Base-by-base conservation (phyloP, 2,113 vertebrate genomes). In the Gasterosteus nipponicus region DNA sequence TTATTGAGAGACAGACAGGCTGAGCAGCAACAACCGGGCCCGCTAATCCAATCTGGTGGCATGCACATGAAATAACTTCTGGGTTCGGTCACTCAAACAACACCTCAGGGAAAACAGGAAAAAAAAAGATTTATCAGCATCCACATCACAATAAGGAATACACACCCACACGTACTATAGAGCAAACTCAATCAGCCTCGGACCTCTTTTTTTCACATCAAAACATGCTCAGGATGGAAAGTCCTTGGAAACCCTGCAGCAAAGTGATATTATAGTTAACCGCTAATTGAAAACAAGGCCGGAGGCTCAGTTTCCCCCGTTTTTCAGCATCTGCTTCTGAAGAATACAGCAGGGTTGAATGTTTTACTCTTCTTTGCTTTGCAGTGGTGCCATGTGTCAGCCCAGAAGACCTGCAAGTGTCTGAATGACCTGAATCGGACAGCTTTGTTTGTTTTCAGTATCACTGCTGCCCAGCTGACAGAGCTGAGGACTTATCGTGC, bases 11-110 rank as follows among this genome's bases (percentile, higher is more conserved):
- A 85, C 77, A 75, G 69, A 80, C 66, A 42, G 69, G 42, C 79
- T 66, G 73, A 86, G 69, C 7, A 38, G 56, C 73, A 75, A 72
- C 56, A 19, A 56, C 57, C 19, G 14, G 61, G 44, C 42, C 62
- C 12, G 19, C 61, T 88, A 87, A 84, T 82, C 80, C 72, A 80
- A 78, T 89, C 86, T 89, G 82, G 86, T 76, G 67, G 74, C 82
- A 86, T 84, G 69, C 80, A 82, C 69, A 82, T 83, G 42, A 91
- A 90, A 88, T 81, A 88, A 82, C 75, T 79, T 73, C 65, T 73
- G 75, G 71, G 38, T 71, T 80, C 10, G 33, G 71, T 84, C 84
- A 89, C 79, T 92, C 77, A 85, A 65, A 72, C 73, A 66, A 69
- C 44, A 61, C 60, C 75, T 78, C 15, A 0, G 73, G 78, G 75